Base-by-base conservation (phyloP, 2,113 vertebrate genomes). In the Lepidothrix coronata region DNA sequence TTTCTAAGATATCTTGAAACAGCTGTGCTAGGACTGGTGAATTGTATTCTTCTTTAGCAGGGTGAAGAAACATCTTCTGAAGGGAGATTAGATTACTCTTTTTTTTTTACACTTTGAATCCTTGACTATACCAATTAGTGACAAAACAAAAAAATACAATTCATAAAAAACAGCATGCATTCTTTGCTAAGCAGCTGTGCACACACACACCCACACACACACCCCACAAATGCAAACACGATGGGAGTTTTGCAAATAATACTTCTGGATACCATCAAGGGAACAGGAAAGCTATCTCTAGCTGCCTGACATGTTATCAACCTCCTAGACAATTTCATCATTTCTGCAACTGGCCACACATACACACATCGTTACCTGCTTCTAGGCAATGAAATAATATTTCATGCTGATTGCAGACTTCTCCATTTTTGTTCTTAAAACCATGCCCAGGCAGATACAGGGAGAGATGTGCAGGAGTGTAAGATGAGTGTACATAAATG, bases 401-500 rank as follows among this genome's bases (percentile, higher is more conserved):
- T 66, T 70, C 24, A 46, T 63, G 33, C 13, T 6, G 5, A 58
- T 51, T 62, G n/a, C 48, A 88, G 85, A 8, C 24, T 78, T 74
- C 48, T 21, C 57, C 30, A 13, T 24, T 85, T 81, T 33, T 33
- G 7, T 57, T 80, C 43, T 70, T 78, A 37, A 55, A 78, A 68
- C 4, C 31, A 15, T 14, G 12, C 39, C 11, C 30, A 57, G 63
- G 44, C 76, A 83, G 85, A 87, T 0, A 1, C 66, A 71, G 66
- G 46, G 61, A 70, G 81, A 88, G 48, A 76, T n/a, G 62, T 85
- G 76, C 46, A 79, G 55, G 75, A 77, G 33, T 49, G 33, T 76
- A 65, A 86, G 48, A 75, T 49, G 77, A 79, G 27, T 46, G 70
- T 81, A 82, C 94, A 27, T 92, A 76, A 89, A 86, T 91, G 93